Percentiles rank a stretch among this genome's conserved stretches.
Conservation (phyloP, 2,113 vertebrate species). For the Equus quagga region DNA sequence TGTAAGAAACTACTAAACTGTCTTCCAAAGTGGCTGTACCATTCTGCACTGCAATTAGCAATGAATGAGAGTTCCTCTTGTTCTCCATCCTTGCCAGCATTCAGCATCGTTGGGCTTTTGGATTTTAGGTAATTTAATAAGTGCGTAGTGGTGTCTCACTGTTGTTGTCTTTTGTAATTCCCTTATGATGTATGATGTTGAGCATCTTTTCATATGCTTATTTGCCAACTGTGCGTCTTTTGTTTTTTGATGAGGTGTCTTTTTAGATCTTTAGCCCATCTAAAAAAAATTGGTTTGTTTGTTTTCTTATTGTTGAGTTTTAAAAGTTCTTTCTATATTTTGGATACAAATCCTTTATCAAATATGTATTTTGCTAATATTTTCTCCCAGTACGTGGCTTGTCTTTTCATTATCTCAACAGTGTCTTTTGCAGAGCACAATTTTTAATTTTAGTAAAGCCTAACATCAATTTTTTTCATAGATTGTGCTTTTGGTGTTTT, state of each 20-base stretch:
- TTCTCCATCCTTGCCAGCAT: not conserved
- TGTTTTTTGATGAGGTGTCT: not conserved
- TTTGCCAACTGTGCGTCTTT: not conserved
- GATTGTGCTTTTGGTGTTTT: not conserved
- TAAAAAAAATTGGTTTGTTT: not conserved
- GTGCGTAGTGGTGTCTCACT: not conserved
- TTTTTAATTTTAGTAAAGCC: not conserved
- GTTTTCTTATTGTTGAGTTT: not conserved
- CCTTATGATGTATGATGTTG: not conserved
- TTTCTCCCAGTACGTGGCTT: not conserved
- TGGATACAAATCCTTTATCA: not conserved
- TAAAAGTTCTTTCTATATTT: not conserved
- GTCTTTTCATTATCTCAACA: not conserved
- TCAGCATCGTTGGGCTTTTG: not conserved
- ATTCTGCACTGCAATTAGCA: not conserved
- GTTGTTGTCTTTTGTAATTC: not conserved
- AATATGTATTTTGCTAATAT: not conserved
- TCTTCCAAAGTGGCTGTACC: not conserved
- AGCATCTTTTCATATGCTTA: not conserved
- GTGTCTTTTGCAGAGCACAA: not conserved
- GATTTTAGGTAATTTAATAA: not conserved
- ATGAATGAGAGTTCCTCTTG: not conserved
- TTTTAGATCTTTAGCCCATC: not conserved
- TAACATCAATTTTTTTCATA: not conserved
- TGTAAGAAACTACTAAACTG: not conserved